phyloP scores from a whole-genome alignment of 2,888 invertebrate genomes.

The Andrena camellia region DNA sequence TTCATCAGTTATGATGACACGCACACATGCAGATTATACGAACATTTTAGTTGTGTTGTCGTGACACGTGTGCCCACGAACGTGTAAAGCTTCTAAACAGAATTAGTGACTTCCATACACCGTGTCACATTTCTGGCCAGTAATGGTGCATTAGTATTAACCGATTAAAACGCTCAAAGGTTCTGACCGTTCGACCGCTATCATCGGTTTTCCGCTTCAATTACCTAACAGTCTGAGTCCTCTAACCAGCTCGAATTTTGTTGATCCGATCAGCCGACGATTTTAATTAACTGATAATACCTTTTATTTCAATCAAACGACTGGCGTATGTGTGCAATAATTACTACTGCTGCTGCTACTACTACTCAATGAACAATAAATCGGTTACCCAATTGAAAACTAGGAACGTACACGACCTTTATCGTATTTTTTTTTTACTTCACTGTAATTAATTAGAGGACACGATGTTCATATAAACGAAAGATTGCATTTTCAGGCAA shows the following conservation, averaged over 20 bases:
- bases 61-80: background rate
- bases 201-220: constrained; percentile 50
- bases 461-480: too few relatives aligned
- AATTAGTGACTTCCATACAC: constrained; percentile 36
- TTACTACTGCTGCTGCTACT: background rate
- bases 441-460: background rate
- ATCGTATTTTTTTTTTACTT: background rate
- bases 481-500: too few relatives aligned
- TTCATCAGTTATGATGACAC: too few relatives aligned
- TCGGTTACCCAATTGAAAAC: background rate
- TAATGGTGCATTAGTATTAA: constrained; percentile 50
- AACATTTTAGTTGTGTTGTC: constrained; percentile 8
- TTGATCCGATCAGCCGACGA: constrained; percentile 26
- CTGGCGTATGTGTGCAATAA: background rate
- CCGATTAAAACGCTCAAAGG: constrained; percentile 57
- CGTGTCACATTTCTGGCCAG: constrained; percentile 34
- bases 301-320: constrained; percentile 25
- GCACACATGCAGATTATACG: background rate
- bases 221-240: constrained; percentile 44
- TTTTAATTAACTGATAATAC: constrained; percentile 31
- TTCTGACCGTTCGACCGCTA: constrained; percentile 41
- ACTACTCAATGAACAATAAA: background rate
- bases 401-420: background rate
- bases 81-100: constrained; percentile 26
- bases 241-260: constrained; percentile 47